Percentiles rank a stretch among this genome's conserved stretches.
phyloP scores from a whole-genome alignment of 2,113 vertebrate genomes.

The Proteles cristata region DNA sequence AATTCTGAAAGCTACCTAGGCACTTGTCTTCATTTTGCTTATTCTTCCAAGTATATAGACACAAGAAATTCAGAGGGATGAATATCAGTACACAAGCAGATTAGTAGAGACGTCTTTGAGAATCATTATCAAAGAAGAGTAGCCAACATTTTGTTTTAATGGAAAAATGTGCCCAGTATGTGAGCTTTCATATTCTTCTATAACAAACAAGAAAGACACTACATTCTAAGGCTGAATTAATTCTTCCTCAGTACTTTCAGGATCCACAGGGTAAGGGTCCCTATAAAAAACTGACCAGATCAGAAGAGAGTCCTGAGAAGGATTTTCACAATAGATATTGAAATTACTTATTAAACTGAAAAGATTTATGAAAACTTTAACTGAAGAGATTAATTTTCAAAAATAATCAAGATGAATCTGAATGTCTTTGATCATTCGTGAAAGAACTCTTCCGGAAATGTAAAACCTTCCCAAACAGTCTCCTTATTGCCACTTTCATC shows the following conservation, averaged over 20 bases:
- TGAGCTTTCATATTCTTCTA: neutral
- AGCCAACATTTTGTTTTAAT: neutral
- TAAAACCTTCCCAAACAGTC: constrained; percentile 50
- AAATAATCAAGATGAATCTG: neutral
- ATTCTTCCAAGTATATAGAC: neutral
- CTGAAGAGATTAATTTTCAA: neutral
- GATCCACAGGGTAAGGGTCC: neutral
- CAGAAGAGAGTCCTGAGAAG: neutral
- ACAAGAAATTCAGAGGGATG: neutral
- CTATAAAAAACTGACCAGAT: neutral
- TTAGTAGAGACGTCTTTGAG: neutral
- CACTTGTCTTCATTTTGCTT: neutral
- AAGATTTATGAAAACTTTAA: neutral
- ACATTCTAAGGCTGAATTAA: neutral
- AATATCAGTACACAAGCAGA: neutral
- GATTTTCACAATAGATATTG: neutral
- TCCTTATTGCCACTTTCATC: constrained; percentile 66
- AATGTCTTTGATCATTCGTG: neutral
- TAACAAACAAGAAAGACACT: neutral
- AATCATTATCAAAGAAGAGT: neutral
- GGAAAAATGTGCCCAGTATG: neutral
- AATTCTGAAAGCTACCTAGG: neutral
- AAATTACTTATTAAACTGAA: neutral
- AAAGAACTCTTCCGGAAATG: constrained; percentile 34
- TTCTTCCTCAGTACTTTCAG: neutral